Evolutionary conservation across 2,113 vertebrate species (phyloP), one percentile per base, ranked within the genome.

Genomic region (Mus musculus): DNA sequence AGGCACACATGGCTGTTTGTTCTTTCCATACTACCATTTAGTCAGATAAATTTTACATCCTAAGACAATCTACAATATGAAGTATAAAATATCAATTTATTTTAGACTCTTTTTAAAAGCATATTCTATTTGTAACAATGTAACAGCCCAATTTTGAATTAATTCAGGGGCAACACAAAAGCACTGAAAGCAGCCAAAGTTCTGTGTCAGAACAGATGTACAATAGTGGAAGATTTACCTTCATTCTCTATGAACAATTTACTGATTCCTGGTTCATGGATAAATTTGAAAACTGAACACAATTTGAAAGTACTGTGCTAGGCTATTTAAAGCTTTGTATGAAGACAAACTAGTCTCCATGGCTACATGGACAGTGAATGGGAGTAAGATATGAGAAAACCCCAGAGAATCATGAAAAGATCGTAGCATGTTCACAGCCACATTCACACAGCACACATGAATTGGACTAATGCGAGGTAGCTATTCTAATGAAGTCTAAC

Each of bases 401-500:
- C 49, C 67, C 73, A 87, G 87, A 81, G 78, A 95, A 92, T 77
- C 39, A 52, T 56, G n/a, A 67, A 89, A 65, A 84, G 63, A 63
- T 4, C 3, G 42, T 7, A 36, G 10, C 73, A 84, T 10, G 52
- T 33, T 84, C 84, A 93, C 67, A 67, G 93, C 56, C 59, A 71
- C 42, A 72, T 80, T 96, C 65, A 95, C 42, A 92, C 12, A 17
- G 94, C 7, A 89, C 49, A 63, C 63, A 75, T 90, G 92, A 95
- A 77, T 65, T 49, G 71, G 84, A 75, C 89, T 93, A 90, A 89
- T 65, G 39, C 75, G 76, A 97, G 88, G 56, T 73, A 90, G 88
- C 72, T 63, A 94, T 52, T 94, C 82, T 65, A 90, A 88, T 78
- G 76, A 92, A 95, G 90, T 88, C 75, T 94, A 95, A 87, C 82